These are phyloP conservation scores for Drosophila truncata DNA, from an alignment of 1,140 invertebrate genomes.

Conservation along the genomic window DNA sequence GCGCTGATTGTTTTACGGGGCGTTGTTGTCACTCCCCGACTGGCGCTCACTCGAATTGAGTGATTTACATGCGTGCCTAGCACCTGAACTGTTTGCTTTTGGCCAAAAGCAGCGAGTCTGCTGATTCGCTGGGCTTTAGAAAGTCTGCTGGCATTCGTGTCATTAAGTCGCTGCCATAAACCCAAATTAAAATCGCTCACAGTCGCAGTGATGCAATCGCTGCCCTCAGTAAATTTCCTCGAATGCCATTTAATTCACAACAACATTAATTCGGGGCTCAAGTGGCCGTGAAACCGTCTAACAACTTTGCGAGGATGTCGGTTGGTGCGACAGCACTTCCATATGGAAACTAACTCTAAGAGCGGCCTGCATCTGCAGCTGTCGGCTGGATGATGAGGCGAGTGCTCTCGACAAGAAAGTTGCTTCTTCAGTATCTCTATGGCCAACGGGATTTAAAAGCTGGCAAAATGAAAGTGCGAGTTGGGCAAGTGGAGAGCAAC, in stretches of 20 bases:
- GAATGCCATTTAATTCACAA: constrained; percentile 49
- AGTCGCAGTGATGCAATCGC: constrained; percentile 65
- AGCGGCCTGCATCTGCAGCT: constrained; percentile 48
- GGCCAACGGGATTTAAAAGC: constrained; percentile 57
- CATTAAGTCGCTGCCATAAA: constrained; percentile 59
- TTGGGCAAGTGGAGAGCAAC: constrained; percentile 22
- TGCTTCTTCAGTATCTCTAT: constrained; percentile 47
- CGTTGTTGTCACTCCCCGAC: constrained; percentile 37
- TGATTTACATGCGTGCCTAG: constrained; percentile 70
- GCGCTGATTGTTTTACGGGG: constrained; percentile 65
- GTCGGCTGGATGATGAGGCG: constrained; percentile 34
- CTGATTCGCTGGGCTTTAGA: constrained; percentile 63
- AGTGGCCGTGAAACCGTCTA: constrained; percentile 46
- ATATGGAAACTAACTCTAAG: constrained; percentile 35
- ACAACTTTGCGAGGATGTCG: constrained; percentile 38
- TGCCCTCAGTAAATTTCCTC: constrained; percentile 29
- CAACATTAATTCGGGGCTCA: constrained; percentile 42
- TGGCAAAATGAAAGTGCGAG: constrained; percentile 72
- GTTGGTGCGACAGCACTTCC: constrained; percentile 12
- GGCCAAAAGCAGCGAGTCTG: constrained; percentile 19
- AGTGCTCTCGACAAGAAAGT: constrained; percentile 67
- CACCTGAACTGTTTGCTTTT: constrained; percentile 34
- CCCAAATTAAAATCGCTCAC: constrained; percentile 60
- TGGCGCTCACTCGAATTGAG: constrained; percentile 57
- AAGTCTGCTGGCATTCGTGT: constrained; percentile 59